Conservation (phyloP, 2,888 invertebrate species). For the Boloria selene region DNA sequence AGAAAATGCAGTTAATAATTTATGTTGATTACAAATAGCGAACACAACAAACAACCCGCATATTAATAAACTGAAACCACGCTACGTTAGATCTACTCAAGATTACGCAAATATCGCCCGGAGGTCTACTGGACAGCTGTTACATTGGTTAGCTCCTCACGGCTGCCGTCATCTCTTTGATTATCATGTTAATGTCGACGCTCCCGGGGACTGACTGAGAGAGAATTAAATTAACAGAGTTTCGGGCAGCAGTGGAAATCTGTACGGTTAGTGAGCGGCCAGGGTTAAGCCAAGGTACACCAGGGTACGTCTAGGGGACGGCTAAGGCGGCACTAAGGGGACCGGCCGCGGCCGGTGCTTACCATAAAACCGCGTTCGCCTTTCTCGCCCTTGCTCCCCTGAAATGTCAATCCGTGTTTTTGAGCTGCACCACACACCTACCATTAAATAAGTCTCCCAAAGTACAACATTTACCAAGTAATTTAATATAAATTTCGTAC, state of each 20-base stretch:
- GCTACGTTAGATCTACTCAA: conserved; percentile 9
- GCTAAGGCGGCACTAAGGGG: conserved; percentile 34
- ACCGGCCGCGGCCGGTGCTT: conserved; percentile 63
- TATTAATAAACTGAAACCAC: conserved; percentile 1
- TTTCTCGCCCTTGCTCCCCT: conserved; percentile 88
- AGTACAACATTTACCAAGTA: conserved; percentile 14
- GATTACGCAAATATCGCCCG: conserved; percentile 1
- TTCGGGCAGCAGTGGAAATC: conserved; percentile 1
- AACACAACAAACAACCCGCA: not conserved
- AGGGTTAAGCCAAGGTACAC: not conserved
- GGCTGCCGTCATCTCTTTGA: conserved; percentile 17
- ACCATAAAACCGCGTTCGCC: conserved; percentile 89
- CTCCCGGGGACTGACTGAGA: not conserved
- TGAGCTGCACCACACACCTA: conserved; percentile 15
- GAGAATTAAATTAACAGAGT: not conserved
- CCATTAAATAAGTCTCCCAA: conserved; percentile 13
- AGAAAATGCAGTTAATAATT: conserved; percentile 1
- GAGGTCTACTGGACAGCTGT: conserved; percentile 4
- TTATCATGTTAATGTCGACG: not conserved
- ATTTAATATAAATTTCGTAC: no score
- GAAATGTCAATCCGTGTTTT: conserved; percentile 64
- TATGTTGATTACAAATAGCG: not conserved
- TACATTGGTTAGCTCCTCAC: conserved; percentile 10
- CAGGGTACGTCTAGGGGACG: conserved; percentile 7
- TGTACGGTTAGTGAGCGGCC: conserved; percentile 2